phyloP scores from a whole-genome alignment of 2,797 vertebrate genomes.

The Carcharodon carcharias region DNA sequence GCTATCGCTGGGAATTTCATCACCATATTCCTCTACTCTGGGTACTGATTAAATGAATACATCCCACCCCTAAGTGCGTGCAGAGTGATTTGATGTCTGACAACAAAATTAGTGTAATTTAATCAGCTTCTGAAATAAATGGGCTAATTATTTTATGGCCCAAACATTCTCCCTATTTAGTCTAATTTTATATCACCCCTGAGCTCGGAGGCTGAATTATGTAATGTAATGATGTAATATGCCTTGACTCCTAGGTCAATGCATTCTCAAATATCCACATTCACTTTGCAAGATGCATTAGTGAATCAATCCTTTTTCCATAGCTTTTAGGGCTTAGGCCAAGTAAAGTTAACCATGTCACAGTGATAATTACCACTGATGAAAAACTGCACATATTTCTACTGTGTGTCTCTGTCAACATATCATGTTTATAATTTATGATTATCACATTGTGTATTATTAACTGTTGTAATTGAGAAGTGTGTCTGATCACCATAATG shows the following conservation, averaged over 20 bases:
- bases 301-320: not conserved
- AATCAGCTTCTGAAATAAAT: slow-evolving; percentile 14
- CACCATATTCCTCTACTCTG: not conserved
- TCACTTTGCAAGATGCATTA: not conserved
- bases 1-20: not conserved
- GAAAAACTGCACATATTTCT: not conserved
- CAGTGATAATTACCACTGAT: not conserved
- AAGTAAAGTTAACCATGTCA: slow-evolving; percentile 3
- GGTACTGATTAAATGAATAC: not conserved
- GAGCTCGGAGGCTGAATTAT: not conserved
- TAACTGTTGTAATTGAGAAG: slow-evolving; percentile 19
- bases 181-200: not conserved
- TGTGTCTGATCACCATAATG: not conserved
- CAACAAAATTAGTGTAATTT: not conserved
- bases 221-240: not conserved
- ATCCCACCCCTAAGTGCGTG: not conserved
- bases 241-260: not conserved
- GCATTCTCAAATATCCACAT: not conserved
- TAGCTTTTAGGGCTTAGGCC: not conserved
- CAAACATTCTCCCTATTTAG: not conserved
- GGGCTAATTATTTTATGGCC: not conserved
- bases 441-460: not conserved
- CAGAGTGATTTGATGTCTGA: not conserved
- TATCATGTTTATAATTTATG: not conserved
- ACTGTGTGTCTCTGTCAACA: not conserved